Percentiles rank a stretch among this genome's conserved stretches.
phyloP scores from a whole-genome alignment of 2,888 invertebrate species.

The Serripes groenlandicus region DNA sequence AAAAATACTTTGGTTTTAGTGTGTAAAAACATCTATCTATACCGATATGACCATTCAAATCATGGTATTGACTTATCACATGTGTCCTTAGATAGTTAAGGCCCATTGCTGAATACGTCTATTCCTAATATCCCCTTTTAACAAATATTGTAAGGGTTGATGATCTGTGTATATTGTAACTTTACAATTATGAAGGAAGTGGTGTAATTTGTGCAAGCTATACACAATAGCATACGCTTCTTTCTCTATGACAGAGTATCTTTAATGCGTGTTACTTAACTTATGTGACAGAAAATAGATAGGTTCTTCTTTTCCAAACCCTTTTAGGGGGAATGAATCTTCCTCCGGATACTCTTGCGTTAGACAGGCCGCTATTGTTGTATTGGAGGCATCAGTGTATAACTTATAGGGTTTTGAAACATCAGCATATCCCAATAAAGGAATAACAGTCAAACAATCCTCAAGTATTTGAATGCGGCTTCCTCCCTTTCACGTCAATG shows the following conservation, averaged over 20 bases:
- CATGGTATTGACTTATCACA: neutral
- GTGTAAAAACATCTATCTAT: neutral
- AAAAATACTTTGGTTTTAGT: neutral
- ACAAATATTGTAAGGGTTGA: neutral
- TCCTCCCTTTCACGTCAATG: neutral
- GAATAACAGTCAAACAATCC: neutral
- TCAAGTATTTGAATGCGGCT: too few species aligned
- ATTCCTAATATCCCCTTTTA: neutral
- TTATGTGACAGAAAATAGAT: conserved; percentile 8
- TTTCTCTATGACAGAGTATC: conserved; percentile 7
- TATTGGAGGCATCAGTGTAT: neutral
- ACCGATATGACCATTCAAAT: neutral
- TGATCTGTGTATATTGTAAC: conserved; percentile 1
- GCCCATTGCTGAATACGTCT: neutral
- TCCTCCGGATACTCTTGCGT: neutral
- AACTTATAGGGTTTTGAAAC: neutral
- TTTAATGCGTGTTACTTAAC: neutral
- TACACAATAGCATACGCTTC: neutral
- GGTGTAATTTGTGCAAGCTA: neutral
- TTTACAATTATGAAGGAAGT: neutral
- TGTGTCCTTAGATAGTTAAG: neutral
- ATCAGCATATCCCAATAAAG: neutral
- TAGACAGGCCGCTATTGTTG: neutral
- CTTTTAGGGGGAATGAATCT: neutral
- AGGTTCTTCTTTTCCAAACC: neutral